Evolutionary conservation across 1,140 invertebrate species (phyloP).

Genomic region (Dolichoris vasculosae): DNA sequence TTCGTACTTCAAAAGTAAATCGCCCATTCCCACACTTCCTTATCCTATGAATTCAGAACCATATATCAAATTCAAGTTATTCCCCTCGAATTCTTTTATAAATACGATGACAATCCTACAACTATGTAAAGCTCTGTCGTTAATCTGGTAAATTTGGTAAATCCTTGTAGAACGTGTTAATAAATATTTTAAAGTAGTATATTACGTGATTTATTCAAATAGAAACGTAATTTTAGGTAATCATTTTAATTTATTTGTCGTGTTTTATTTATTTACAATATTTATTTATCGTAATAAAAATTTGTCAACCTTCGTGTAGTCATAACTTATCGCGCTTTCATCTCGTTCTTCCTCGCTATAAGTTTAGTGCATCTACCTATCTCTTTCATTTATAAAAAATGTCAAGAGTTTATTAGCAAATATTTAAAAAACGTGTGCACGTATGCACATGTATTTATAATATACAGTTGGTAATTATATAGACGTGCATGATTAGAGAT

Average conservation of each 20-base stretch:
- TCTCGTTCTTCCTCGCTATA: neutral
- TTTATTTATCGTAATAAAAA: neutral
- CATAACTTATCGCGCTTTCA: neutral
- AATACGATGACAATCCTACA: neutral
- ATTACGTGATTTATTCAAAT: no score
- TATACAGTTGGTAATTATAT: no score
- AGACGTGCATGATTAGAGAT: no score
- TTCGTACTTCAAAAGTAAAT: neutral
- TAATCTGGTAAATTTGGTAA: neutral
- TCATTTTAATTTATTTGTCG: neutral
- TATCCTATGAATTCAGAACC: neutral
- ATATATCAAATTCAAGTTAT: neutral
- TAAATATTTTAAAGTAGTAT: no score
- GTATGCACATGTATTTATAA: no score
- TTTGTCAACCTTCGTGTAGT: neutral
- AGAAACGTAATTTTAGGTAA: no score
- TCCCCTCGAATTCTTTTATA: neutral
- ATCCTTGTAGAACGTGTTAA: no score
- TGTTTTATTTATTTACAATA: neutral
- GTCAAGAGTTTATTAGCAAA: slow-evolving; percentile 24
- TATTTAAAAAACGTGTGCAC: neutral
- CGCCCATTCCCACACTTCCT: neutral
- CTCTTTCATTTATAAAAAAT: neutral
- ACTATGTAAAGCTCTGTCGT: neutral
- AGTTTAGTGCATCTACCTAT: neutral